Evolutionary conservation across 2,888 invertebrate genomes (phyloP), one percentile per base, ranked within the genome.

Genomic region (Eurois occulta): DNA sequence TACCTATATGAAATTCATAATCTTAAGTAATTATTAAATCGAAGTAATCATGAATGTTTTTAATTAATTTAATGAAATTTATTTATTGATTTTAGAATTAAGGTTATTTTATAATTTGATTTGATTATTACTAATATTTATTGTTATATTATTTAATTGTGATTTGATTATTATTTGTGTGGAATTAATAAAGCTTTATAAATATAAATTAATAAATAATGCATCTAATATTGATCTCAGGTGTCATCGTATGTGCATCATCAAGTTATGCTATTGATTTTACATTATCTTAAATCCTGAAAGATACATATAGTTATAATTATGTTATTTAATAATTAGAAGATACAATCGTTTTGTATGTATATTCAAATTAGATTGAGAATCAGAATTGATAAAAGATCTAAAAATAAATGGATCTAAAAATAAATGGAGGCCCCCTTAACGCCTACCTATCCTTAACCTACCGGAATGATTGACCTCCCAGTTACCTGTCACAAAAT

Each of bases 361-460:
- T 24, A 18, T n/a, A 46, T n/a, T n/a, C 18, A n/a, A 52, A 38
- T 41, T 62, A 28, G 38, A 35, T 21, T 41, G 38, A 60, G 13
- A 41, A 62, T 28, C 38, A 70, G 41, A 8, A 32, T 24, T 32
- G 28, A 10, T 11, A 16, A 32, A 41, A 28, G n/a, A 28, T 41
- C 65, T 65, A 65, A 65, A 65, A 65, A 65, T 65, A 65, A 65
- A n/a, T n/a, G n/a, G n/a, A 28, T 41, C 65, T 65, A 65, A 65
- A 65, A 65, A 65, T 65, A 65, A 65, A 41, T 65, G 8, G 41
- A 28, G 65, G 41, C n/a, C 65, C 38, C 65, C 41, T 41, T 28
- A 16, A 41, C 41, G 28, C 13, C 6, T 35, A n/a, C 41, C 10
- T 32, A 21, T 38, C 6, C 16, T 21, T 38, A 7, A 64, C 1